These are phyloP conservation scores for Poecilia gillii DNA, from an alignment of 2,797 vertebrate species.

Conservation along the genomic window DNA sequence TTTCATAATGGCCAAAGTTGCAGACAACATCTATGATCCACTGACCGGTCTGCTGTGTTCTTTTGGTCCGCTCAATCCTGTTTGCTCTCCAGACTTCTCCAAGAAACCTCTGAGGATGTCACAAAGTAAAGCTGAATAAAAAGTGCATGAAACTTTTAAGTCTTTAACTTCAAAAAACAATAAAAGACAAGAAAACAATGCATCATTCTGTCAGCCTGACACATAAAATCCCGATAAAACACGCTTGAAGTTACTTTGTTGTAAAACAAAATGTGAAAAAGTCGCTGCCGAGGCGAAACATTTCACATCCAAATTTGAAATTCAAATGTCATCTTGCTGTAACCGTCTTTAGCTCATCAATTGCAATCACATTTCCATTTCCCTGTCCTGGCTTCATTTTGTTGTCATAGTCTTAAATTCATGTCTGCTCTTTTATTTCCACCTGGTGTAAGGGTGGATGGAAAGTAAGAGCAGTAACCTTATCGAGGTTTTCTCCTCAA, in stretches of 20 bases:
- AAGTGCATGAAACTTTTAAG: neutral
- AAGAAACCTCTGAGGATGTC: neutral
- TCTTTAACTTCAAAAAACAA: neutral
- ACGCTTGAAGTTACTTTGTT: neutral
- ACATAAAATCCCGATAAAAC: neutral
- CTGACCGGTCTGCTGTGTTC: neutral
- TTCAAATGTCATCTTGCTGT: slow-evolving; percentile 11
- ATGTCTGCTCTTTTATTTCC: neutral
- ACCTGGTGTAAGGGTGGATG: neutral
- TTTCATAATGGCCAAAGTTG: neutral
- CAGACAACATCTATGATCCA: neutral
- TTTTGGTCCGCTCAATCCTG: neutral
- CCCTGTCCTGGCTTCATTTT: slow-evolving; percentile 28
- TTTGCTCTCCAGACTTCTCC: neutral
- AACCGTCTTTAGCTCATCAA: slow-evolving; percentile 24
- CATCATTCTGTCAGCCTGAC: neutral
- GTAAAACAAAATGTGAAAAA: neutral
- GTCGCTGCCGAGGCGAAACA: slow-evolving; percentile 7
- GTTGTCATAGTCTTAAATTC: slow-evolving; percentile 24
- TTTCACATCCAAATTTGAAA: slow-evolving; percentile 25
- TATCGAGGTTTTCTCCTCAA: slow-evolving; percentile 8
- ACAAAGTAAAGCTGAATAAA: neutral
- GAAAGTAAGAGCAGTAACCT: neutral
- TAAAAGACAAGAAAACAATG: neutral
- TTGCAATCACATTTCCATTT: slow-evolving; percentile 31